A percentile compares a stretch with the other conserved stretches of the same genome.
These are phyloP conservation scores for Andrena flavipes DNA, from an alignment of 2,888 invertebrate genomes.

Conservation along the genomic window DNA sequence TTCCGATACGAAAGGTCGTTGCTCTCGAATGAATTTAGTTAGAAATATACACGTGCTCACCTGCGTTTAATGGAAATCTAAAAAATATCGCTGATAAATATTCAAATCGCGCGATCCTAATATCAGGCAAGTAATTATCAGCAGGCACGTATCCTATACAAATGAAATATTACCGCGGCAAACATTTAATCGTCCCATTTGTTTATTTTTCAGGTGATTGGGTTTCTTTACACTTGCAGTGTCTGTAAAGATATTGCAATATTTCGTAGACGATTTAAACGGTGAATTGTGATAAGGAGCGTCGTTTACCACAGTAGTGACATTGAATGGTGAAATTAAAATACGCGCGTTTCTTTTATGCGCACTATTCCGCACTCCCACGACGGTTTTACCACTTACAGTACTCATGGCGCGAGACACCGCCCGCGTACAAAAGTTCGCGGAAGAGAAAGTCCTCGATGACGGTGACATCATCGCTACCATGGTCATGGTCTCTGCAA, in stretches of 20 bases:
- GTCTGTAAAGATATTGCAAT: background rate
- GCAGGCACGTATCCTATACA: no score
- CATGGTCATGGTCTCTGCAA: constrained; percentile 78
- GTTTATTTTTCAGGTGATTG: no score
- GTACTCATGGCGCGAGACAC: constrained; percentile 31
- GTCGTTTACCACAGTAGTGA: background rate
- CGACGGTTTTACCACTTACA: constrained; percentile 65
- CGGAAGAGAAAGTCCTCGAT: constrained; percentile 80
- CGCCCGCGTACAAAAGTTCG: constrained; percentile 72
- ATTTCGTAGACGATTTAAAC: background rate
- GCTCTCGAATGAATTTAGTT: no score
- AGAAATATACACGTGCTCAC: no score
- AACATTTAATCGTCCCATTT: no score
- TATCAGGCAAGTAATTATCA: no score
- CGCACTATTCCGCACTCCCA: constrained; percentile 39
- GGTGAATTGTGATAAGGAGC: background rate
- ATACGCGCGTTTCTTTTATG: constrained; percentile 36
- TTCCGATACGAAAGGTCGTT: no score
- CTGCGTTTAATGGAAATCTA: no score
- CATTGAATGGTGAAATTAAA: constrained; percentile 22
- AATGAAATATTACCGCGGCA: no score
- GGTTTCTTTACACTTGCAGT: no score
- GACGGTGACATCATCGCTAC: constrained; percentile 76
- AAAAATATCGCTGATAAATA: no score
- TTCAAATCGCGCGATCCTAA: no score